phyloP scores from a whole-genome alignment of 2,797 vertebrate species.

The Labeo calbasu region DNA sequence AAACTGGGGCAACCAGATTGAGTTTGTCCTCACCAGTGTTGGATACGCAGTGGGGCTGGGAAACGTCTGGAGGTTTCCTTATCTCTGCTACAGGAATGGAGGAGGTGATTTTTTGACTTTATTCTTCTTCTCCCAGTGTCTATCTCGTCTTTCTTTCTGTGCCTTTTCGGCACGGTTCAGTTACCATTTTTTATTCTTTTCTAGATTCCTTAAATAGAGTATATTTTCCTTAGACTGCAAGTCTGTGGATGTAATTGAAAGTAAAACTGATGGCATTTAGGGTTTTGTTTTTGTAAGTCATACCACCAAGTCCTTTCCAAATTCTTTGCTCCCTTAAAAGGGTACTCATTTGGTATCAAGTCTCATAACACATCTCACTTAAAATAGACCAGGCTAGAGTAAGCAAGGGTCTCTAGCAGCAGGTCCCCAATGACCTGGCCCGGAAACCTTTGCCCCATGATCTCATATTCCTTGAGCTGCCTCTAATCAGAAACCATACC shows the following conservation, averaged over 20 bases:
- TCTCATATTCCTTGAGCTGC: conserved; percentile 39
- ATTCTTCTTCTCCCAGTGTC: neutral
- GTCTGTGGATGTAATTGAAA: neutral
- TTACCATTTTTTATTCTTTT: neutral
- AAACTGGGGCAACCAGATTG: conserved; percentile 99
- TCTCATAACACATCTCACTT: conserved; percentile 43
- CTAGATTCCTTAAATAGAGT: neutral
- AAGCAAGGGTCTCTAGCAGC: conserved; percentile 42
- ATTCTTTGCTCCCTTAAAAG: conserved; percentile 24
- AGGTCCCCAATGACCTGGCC: conserved; percentile 11
- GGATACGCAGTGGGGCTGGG: conserved; percentile 98
- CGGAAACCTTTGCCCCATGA: conserved; percentile 33
- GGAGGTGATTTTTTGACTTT: conserved; percentile 81
- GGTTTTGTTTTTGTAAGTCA: conserved; percentile 28
- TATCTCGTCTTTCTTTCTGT: neutral
- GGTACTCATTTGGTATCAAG: conserved; percentile 25
- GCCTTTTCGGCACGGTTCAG: neutral
- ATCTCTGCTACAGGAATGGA: conserved; percentile 99
- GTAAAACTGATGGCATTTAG: neutral
- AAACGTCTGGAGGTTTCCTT: conserved; percentile 98
- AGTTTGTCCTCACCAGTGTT: conserved; percentile 98
- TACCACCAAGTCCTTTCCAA: neutral
- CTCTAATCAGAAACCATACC: conserved; percentile 13
- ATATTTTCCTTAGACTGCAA: neutral
- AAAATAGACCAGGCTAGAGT: conserved; percentile 37